Base-by-base conservation (phyloP, 92 coral and sea anemone genomes). In the Paramuricea clavata region DNA sequence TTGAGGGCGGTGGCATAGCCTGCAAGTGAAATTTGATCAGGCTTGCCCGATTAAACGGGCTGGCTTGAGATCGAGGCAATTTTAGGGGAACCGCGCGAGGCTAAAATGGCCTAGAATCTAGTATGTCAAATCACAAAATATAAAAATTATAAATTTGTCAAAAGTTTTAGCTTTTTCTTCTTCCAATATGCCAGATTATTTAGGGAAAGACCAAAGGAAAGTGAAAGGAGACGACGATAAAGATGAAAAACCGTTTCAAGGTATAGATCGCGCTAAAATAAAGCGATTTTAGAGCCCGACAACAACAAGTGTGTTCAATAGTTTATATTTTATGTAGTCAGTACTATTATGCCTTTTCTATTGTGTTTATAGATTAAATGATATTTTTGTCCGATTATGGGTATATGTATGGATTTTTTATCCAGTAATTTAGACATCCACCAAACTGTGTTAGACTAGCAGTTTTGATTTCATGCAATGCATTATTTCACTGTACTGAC, bases 191-290 rank as follows among this genome's bases (percentile, higher is more conserved):
- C 99, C 99, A 49, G 99, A 97, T 88, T 93, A 97, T 76, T 83
- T 97, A 49, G 99, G 99, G 76, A 97, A 97, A 89, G 99, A 97
- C 81, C 99, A 97, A 89, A 92, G 99, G 52, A 97, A 92, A 85
- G 87, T 89, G 17, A 90, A 90, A 85, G 97, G 86, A 22, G 95
- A 93, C 61, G 99, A 94, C 1, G 80, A 80, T 16, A 97, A 97
- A 82, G 98, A 97, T 10, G 99, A 97, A n/a, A 97, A 97, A 65
- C 99, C 99, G 11, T 91, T 97, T 81, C 98, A 94, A 90, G 96
- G 99, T 96, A 87, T 28, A 43, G 49, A 31, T 15, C 50, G 32
- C 21, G 12, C 26, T 44, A 21, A 69, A 62, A 19, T 70, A 17
- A 6, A 19, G 33, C 27, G 56, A 36, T 75, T 36, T 17, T 12